phyloP scores from a whole-genome alignment of 2,888 invertebrate genomes.

The Amiota communis region DNA sequence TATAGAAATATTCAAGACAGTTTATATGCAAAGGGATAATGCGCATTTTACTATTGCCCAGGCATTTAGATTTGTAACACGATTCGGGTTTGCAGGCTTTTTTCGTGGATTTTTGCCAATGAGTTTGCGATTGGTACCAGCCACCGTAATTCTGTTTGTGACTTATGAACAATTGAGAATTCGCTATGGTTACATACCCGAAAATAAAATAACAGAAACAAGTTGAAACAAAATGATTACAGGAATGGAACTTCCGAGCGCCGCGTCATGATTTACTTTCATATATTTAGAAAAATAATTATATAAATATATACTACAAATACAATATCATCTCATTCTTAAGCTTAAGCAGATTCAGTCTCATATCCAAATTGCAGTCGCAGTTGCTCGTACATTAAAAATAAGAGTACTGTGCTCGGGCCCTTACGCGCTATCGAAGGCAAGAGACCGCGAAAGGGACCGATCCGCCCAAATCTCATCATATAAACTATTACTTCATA shows the following conservation, averaged over 20 bases:
- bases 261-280: background rate
- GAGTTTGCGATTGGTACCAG: conserved; percentile 42
- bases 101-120: conserved; percentile 46
- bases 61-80: conserved; percentile 36
- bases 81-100: conserved; percentile 43
- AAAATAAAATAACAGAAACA: background rate
- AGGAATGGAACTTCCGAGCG: background rate
- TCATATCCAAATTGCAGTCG: conserved; percentile 8
- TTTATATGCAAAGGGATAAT: conserved; percentile 45
- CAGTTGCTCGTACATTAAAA: conserved; percentile 5
- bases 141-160: conserved; percentile 43
- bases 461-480: conserved; percentile 1
- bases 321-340: background rate
- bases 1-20: conserved; percentile 47
- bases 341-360: background rate
- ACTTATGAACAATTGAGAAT: conserved; percentile 49
- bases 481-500: background rate
- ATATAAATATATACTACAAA: background rate
- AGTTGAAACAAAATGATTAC: no score
- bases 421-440: conserved; percentile 11
- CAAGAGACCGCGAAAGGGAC: conserved; percentile 13
- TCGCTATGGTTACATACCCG: conserved; percentile 36
- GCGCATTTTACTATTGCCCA: conserved; percentile 25
- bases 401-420: background rate
- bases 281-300: background rate